Percentiles rank a stretch among this genome's conserved stretches.
These are phyloP conservation scores for Cantharis lateralis DNA, from an alignment of 2,888 invertebrate genomes.

Conservation along the genomic window DNA sequence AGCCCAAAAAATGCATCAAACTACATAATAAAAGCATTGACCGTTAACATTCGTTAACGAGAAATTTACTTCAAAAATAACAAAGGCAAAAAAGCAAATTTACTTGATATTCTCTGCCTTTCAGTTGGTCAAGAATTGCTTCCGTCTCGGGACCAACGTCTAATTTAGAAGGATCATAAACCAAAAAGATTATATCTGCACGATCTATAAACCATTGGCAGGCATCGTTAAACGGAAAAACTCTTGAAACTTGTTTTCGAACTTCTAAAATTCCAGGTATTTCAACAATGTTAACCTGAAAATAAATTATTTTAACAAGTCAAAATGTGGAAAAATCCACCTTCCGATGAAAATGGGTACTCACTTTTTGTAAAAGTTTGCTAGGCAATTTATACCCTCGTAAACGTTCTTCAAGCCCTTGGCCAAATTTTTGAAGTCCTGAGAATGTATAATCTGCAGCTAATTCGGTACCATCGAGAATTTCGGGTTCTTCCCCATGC, in stretches of 20 bases:
- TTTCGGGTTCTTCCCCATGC: constrained; percentile 84
- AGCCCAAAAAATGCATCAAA: no score
- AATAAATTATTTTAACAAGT: background rate
- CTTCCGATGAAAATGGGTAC: background rate
- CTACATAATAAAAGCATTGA: constrained; percentile 8
- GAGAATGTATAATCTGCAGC: constrained; percentile 96
- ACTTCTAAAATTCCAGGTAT: constrained; percentile 95
- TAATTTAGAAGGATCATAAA: constrained; percentile 93
- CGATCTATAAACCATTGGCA: constrained; percentile 97
- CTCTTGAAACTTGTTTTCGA: constrained; percentile 87
- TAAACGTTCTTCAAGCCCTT: constrained; percentile 87
- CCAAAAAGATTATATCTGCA: constrained; percentile 92
- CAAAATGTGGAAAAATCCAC: background rate
- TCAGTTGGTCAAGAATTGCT: constrained; percentile 91
- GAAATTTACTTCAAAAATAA: background rate
- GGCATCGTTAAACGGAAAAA: constrained; percentile 94
- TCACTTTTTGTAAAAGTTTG: constrained; percentile 86
- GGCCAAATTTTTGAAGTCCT: constrained; percentile 92
- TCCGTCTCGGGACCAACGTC: constrained; percentile 95
- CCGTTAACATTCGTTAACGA: background rate
- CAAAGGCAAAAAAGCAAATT: background rate
- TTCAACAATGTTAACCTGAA: constrained; percentile 91
- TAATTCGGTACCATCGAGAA: constrained; percentile 88
- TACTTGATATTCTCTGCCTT: constrained; percentile 90
- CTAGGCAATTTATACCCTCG: constrained; percentile 80